A percentile compares a stretch with the other conserved stretches of the same genome.
phyloP scores from a whole-genome alignment of 2,113 vertebrate genomes.

The Acinonyx jubatus region DNA sequence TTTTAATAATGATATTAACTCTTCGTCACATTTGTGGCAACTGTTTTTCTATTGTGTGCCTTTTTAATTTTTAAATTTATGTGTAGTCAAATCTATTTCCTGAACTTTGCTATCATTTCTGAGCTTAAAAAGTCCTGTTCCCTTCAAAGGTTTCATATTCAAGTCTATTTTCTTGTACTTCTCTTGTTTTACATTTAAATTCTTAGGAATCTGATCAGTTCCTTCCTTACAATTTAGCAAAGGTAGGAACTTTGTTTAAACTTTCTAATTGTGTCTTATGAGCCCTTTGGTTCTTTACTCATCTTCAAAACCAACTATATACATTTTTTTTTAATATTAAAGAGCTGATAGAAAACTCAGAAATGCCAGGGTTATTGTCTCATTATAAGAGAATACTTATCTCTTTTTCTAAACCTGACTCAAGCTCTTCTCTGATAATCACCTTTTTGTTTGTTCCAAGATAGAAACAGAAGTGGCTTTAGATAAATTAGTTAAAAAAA shows the following conservation, averaged over 20 bases:
- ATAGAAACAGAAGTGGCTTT: neutral
- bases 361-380: neutral
- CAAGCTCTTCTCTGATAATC: neutral
- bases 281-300: neutral
- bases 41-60: neutral
- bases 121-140: neutral
- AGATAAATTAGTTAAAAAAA: neutral
- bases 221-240: neutral
- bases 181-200: neutral
- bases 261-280: neutral
- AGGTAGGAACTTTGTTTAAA: conserved; percentile 1
- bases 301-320: neutral
- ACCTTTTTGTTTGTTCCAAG: neutral
- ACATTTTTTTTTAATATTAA: neutral
- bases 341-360: neutral
- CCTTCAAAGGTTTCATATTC: neutral
- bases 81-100: neutral
- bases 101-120: neutral
- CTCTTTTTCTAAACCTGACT: neutral
- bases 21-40: neutral
- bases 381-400: neutral
- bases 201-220: neutral
- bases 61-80: neutral
- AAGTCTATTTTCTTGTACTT: neutral
- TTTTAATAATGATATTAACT: neutral